Conservation (phyloP, 2,797 vertebrate genomes). For the Nannoperca australis region DNA sequence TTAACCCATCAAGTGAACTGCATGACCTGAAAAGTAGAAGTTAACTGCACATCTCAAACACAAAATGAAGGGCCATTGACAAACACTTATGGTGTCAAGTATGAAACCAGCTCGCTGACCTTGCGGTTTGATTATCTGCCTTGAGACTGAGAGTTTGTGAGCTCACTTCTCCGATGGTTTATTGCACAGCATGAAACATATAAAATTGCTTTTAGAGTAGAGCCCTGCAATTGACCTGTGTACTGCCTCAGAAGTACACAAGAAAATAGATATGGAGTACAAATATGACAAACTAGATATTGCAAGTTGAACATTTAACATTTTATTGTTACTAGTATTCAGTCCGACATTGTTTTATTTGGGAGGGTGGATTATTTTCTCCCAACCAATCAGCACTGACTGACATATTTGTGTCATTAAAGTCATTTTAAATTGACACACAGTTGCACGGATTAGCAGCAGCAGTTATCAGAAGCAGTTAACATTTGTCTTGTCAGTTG, state of each 20-base stretch:
- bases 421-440: not conserved
- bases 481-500: not conserved
- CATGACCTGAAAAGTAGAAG: conserved; percentile 55
- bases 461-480: not conserved
- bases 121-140: conserved; percentile 75
- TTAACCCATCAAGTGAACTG: conserved; percentile 52
- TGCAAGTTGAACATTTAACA: not conserved
- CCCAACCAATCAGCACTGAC: not conserved
- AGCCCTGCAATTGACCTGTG: conserved; percentile 51
- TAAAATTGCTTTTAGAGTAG: conserved; percentile 63
- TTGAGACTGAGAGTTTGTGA: conserved; percentile 67
- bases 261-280: conserved; percentile 20
- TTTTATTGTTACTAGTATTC: too few species aligned
- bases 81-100: conserved; percentile 75
- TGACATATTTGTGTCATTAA: not conserved
- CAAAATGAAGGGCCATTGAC: conserved; percentile 74
- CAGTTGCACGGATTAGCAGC: not conserved
- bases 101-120: conserved; percentile 68
- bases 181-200: conserved; percentile 56
- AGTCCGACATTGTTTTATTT: not conserved
- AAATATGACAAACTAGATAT: not conserved
- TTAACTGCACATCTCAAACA: conserved; percentile 39
- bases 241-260: conserved; percentile 29
- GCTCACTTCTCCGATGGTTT: conserved; percentile 66
- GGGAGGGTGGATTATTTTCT: not conserved